Evolutionary conservation across 2,113 vertebrate species (phyloP), one percentile per base, ranked within the genome.

Genomic region (Puma concolor): DNA sequence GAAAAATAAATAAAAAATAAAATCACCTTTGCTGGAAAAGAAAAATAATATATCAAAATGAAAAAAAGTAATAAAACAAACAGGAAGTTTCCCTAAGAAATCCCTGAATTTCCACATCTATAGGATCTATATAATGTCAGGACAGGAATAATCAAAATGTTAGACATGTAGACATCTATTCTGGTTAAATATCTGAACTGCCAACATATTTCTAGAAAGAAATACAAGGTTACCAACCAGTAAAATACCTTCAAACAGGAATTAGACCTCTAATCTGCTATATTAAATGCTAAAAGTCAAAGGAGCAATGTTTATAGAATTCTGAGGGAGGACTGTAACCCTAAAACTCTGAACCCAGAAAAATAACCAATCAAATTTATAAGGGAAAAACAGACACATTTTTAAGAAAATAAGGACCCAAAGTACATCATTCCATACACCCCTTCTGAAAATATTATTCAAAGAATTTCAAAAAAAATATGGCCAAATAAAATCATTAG

Each of bases 231-330:
- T 93, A 88, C 38, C 23, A 88, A 91, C 13, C 71, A 97, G 27
- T 87, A 27, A 97, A 96, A 96, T 19, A 92, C 15, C 48, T 90
- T 98, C 67, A 90, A 97, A 94, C 60, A 96, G 38, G 44, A 36
- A 64, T 5, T 50, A 12, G 15, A 91, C 54, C 52, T 76, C 63
- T 80, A 80, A 91, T 90, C 31, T 87, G 13, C 38, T 83, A 82
- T 7, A 92, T 79, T 67, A 83, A 94, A 88, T 93, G 27, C 52
- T 69, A 48, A 12, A 97, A 69, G 19, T 94, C 76, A 95, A 95
- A 93, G 21, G 21, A 84, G 16, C 19, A 97, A 85, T 57, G 7
- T 79, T 76, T 76, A 84, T 17, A 87, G 25, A 95, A 96, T 94
- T 92, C 91, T 86, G 60, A 93, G n/a, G 17, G 52, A 96, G 9